phyloP scores from a whole-genome alignment of 1,140 invertebrate genomes.

The Anoplolepis gracilipes region DNA sequence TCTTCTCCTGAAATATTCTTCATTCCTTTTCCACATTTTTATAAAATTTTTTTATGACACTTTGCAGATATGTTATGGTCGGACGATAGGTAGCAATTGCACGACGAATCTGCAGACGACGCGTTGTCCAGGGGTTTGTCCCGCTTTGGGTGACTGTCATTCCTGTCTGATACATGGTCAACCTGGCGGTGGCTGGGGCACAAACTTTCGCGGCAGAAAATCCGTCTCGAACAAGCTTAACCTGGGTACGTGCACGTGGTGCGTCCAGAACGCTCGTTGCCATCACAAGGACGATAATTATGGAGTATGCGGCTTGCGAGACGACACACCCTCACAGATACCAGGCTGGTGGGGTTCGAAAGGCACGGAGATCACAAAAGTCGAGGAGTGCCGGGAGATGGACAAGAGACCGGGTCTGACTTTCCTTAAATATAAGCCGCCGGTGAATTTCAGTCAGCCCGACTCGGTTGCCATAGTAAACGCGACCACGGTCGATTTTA shows the following conservation, averaged over 20 bases:
- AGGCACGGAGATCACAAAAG: constrained; percentile 92
- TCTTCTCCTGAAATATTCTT: not conserved
- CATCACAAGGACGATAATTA: constrained; percentile 95
- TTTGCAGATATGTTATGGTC: constrained; percentile 91
- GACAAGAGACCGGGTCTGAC: constrained; percentile 95
- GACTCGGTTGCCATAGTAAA: constrained; percentile 94
- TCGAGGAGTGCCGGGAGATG: constrained; percentile 91
- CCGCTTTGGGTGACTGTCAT: constrained; percentile 94
- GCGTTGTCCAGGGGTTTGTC: constrained; percentile 95
- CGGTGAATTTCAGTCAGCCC: constrained; percentile 94
- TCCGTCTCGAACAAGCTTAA: constrained; percentile 92
- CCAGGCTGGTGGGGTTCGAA: constrained; percentile 95
- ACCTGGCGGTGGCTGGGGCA: constrained; percentile 84
- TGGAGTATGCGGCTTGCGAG: constrained; percentile 91
- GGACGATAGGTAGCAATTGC: constrained; percentile 92
- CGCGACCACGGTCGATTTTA: constrained; percentile 92
- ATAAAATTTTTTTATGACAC: constrained; percentile 41
- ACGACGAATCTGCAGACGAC: constrained; percentile 95
- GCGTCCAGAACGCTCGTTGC: constrained; percentile 96
- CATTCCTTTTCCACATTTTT: not conserved
- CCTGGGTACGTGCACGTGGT: constrained; percentile 95
- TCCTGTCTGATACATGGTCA: constrained; percentile 93
- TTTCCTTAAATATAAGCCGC: constrained; percentile 94
- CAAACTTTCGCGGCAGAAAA: constrained; percentile 80
- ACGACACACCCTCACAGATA: constrained; percentile 91